Evolutionary conservation across 2,888 invertebrate species (phyloP), one percentile per base, ranked within the genome.

Genomic region (Drosophila stalkeri): DNA sequence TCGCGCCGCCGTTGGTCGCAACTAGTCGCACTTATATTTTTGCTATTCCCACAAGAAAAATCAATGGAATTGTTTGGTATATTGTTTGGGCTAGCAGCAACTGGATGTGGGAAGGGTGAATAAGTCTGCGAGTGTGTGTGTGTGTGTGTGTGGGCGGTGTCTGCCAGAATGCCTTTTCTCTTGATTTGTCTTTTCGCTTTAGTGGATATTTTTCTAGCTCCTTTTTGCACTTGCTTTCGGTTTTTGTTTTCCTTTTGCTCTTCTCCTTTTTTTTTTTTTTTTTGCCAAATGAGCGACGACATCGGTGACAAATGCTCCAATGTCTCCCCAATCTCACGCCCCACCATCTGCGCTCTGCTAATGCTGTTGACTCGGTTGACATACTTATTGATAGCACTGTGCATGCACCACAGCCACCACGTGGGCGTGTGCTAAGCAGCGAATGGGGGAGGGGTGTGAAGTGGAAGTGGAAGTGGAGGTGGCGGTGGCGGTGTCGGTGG

Each of bases 1-100:
- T 41, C 52, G 35, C 52, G 35, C 52, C 52, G 35, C 52, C 9
- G 37, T 23, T 23, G 37, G 37, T 54, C 52, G 60, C 61, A 62
- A 67, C 67, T 73, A 65, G 64, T 70, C 75, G 56, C 74, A 77
- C 78, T 78, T 66, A 70, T 67, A 72, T 63, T 56, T 67, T 67
- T 72, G 39, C 67, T 80, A 86, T 89, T 87, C 87, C 87, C 87
- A 77, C 78, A 84, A 86, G 87, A 90, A 90, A 87, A 87, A 87
- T 87, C 87, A 87, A 87, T 87, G 87, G 84, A 90, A 90, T 89
- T 84, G 84, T 84, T 89, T 86, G 89, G 77, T 78, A 76, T 86
- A 85, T 85, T 89, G 80, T 27, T 68, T 23, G 39, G 62, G 71
- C 71, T 61, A 64, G 59, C 51, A 35, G 79, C 23, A 35, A 16